phyloP scores from a whole-genome alignment of 2,113 vertebrate genomes.

The Camelus bactrianus region DNA sequence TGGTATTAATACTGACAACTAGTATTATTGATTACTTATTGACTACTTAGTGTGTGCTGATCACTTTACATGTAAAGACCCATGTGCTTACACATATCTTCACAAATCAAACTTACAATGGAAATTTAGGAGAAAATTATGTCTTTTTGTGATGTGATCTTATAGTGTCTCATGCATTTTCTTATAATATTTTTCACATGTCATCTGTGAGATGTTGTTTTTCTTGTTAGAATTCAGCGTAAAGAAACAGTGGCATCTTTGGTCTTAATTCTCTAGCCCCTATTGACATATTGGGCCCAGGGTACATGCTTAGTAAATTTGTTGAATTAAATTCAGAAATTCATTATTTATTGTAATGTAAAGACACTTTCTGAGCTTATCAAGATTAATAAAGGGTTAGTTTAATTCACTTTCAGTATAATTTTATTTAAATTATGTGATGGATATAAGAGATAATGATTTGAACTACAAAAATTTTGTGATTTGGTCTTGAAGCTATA shows the following conservation, averaged over 20 bases:
- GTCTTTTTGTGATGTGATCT: not conserved
- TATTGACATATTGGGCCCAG: not conserved
- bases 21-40: not conserved
- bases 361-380: slow-evolving; percentile 9
- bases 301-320: not conserved
- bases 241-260: not conserved
- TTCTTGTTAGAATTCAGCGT: not conserved
- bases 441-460: not conserved
- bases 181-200: not conserved
- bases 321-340: not conserved
- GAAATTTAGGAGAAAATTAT: not conserved
- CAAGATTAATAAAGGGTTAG: not conserved
- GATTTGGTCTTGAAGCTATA: slow-evolving; percentile 4
- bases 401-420: not conserved
- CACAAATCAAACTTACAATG: not conserved
- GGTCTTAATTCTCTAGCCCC: not conserved
- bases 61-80: not conserved
- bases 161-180: not conserved
- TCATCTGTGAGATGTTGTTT: not conserved
- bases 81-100: not conserved
- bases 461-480: not conserved
- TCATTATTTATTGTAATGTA: not conserved
- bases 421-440: slow-evolving; percentile 7
- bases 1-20: not conserved
- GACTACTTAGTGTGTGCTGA: not conserved